Base-by-base conservation (phyloP, 2,113 vertebrate genomes). In the Phrynosoma blainvillii region DNA sequence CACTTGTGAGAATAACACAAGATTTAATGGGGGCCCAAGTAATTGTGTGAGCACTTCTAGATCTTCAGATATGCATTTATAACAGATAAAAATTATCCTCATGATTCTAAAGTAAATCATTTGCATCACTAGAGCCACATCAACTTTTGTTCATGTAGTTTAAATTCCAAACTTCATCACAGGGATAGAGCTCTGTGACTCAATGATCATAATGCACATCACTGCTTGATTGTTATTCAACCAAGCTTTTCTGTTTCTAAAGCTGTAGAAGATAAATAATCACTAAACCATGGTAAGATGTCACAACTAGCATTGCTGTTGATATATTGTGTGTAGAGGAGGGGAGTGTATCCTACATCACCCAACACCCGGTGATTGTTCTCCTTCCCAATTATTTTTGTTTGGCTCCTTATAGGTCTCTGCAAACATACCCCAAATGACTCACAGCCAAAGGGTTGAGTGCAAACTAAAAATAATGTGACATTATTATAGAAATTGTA, bases 301-400 rank as follows among this genome's bases (percentile, higher is more conserved):
- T 88, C 30, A 66, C 59, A 87, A 56, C 47, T 71, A 30, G 3
- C 13, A 1, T 32, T 4, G 7, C 65, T 71, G 36, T 79, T 86
- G 12, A 76, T 71, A 76, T 76, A 75, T 82, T 27, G 68, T 47
- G 47, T 47, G 5, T 47, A 47, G 47, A 47, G 47, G 47, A 47
- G 47, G 25, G 10, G 30, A 27, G 25, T 30, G 25, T 27, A 77
- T 70, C 23, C 40, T 13, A 68, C 23, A 83, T 68, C 59, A 82
- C 71, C 79, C 66, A 65, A 87, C 52, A 79, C 40, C 21, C 56
- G 1, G 14, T 68, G 62, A 73, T 83, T 88, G 81, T 21, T 40
- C 70, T 82, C 70, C 81, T 77, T 84, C 65, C 62, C 73, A 88
- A 78, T 88, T 88, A 88, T 88, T 77, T 77, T 21, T 77, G 81